These are phyloP conservation scores for Dicerorhinus sumatrensis DNA, from an alignment of 2,113 vertebrate genomes.

Conservation along the genomic window DNA sequence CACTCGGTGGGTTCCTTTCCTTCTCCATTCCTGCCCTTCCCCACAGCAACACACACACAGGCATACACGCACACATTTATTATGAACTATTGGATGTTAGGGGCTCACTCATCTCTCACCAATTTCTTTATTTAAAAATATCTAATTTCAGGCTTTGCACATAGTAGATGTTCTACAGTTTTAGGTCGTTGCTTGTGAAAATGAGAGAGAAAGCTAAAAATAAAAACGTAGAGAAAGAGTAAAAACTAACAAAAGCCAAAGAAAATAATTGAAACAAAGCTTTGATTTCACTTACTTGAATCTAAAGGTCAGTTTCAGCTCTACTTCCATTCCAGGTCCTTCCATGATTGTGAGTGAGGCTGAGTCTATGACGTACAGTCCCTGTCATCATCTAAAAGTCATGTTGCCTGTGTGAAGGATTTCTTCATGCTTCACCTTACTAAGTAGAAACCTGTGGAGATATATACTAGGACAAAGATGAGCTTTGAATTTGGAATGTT, in stretches of 20 bases:
- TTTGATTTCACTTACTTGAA: not conserved
- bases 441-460: not conserved
- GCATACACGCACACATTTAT: not conserved
- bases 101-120: not conserved
- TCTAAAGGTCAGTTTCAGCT: not conserved
- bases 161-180: not conserved
- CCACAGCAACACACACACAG: not conserved
- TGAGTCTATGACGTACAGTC: not conserved
- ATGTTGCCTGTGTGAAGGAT: not conserved
- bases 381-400: not conserved
- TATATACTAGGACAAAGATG: not conserved
- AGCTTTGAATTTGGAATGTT: not conserved
- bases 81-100: not conserved
- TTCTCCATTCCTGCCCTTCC: not conserved
- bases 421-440: not conserved
- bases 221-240: not conserved
- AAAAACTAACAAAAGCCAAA: not conserved
- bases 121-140: not conserved
- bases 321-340: not conserved
- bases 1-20: not conserved
- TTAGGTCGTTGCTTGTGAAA: not conserved
- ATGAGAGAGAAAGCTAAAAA: not conserved
- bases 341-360: not conserved
- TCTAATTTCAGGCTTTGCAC: not conserved
- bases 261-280: not conserved